Base-by-base conservation (phyloP, 2,797 vertebrate genomes). In the Gymnoscopelus braueri region DNA sequence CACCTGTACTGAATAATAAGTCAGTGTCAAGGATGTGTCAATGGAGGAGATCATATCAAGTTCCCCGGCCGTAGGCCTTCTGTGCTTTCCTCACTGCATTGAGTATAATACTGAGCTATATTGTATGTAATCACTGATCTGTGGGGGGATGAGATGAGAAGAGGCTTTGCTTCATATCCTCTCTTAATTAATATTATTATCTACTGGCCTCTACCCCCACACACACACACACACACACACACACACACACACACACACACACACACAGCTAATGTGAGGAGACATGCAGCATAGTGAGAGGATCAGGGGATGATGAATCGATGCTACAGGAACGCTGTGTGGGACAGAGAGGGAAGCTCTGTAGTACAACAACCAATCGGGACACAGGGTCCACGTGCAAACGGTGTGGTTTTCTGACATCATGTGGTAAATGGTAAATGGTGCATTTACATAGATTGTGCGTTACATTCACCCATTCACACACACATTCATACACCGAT, bases 171-270 rank as follows among this genome's bases (percentile, higher is more conserved):
- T 85, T 88, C 85, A 84, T 83, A 85, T 84, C 88, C 79, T 80
- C 72, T 78, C 85, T 88, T 88, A 90, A 91, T 91, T 89, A 85
- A 87, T 84, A 78, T 84, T 71, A 86, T 82, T 82, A 88, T 84
- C 87, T 77, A 64, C 60, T 62, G 57, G 72, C 76, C 77, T 74
- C 76, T 71, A 72, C 77, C 58, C 67, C 63, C 53, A 19, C 19
- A 54, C 52, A 55, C 6, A 19, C 26, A 70, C 77, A 53, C 55
- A 53, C 58, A 76, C 55, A 69, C n/a, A 69, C 56, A 39, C 50
- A 60, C 64, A 61, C 60, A 64, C 72, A 63, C 60, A 72, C 51
- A 74, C 29, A 44, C 50, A 63, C 50, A 51, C 19, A 19, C 19
- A 19, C 19, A 19, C 19, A 19, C 19, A 19, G 19, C 19, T 19